Percentiles rank a stretch among this genome's conserved stretches.
Evolutionary conservation across 2,113 vertebrate species (phyloP).

Genomic region (Nerophis ophidion): DNA sequence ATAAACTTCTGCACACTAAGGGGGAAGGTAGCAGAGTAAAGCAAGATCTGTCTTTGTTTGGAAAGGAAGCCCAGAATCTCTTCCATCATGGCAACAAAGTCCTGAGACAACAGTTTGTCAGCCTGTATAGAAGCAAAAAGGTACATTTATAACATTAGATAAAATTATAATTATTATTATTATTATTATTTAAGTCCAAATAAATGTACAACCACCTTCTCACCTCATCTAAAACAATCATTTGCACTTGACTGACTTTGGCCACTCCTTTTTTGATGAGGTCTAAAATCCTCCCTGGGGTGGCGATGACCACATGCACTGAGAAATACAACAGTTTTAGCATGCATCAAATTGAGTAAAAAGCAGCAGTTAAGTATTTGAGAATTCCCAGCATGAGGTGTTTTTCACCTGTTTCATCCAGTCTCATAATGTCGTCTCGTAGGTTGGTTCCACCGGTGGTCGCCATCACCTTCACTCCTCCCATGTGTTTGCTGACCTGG

Average conservation of each 20-base stretch:
- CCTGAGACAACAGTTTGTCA: slow-evolving; percentile 96
- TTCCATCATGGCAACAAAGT: slow-evolving; percentile 99
- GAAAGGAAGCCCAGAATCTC: slow-evolving; percentile 92
- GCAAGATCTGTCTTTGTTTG: slow-evolving; percentile 97
- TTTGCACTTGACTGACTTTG: slow-evolving; percentile 96
- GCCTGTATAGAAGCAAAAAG: slow-evolving; percentile 69
- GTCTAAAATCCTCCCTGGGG: slow-evolving; percentile 96
- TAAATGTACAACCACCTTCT: slow-evolving; percentile 36
- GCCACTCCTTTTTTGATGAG: slow-evolving; percentile 99
- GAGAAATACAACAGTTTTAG: slow-evolving; percentile 6
- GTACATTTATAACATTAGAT: background rate
- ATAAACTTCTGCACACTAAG: slow-evolving; percentile 99
- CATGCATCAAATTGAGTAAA: background rate
- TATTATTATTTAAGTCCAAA: background rate
- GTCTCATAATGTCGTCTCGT: slow-evolving; percentile 97
- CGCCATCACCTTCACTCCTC: slow-evolving; percentile 98
- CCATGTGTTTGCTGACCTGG: slow-evolving; percentile 99
- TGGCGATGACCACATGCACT: slow-evolving; percentile 98
- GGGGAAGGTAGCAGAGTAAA: slow-evolving; percentile 97
- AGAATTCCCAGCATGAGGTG: background rate
- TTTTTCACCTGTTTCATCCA: slow-evolving; percentile 89
- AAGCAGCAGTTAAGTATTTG: background rate
- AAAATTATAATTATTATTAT: too few species aligned
- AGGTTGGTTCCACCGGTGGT: slow-evolving; percentile 98
- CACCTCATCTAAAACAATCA: slow-evolving; percentile 98